Evolutionary conservation across 2,888 invertebrate genomes (phyloP).

Genomic region (Nipponacmea schrenckii): DNA sequence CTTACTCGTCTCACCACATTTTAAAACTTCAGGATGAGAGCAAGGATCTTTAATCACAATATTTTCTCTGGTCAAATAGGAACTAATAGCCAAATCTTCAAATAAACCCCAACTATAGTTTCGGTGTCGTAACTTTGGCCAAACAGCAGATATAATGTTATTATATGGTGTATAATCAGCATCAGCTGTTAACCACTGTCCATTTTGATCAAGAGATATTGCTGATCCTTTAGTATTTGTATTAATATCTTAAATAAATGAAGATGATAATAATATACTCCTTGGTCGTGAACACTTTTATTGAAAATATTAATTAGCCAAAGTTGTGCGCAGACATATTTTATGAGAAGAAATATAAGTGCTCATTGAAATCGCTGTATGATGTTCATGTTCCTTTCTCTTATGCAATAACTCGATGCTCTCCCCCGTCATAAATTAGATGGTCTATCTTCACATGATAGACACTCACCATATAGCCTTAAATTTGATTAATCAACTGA

Average conservation of each 20-base stretch:
- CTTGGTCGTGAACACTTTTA: too few relatives aligned
- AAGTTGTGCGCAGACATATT: too few relatives aligned
- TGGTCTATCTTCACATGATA: too few relatives aligned
- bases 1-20: conserved; percentile 17
- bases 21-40: background rate
- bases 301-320: too few relatives aligned
- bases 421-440: too few relatives aligned
- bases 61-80: background rate
- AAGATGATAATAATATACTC: background rate
- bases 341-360: too few relatives aligned
- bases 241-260: background rate
- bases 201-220: conserved; percentile 25
- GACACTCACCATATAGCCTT: too few relatives aligned
- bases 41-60: conserved; percentile 13
- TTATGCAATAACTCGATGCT: too few relatives aligned
- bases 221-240: conserved; percentile 6
- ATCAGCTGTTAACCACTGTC: conserved; percentile 19
- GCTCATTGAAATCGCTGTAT: too few relatives aligned
- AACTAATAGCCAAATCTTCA: background rate
- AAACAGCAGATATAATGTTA: conserved; percentile 32
- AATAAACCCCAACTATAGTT: conserved; percentile 30
- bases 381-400: too few relatives aligned
- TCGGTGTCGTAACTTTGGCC: conserved; percentile 29
- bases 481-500: too few relatives aligned
- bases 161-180: conserved; percentile 33